Evolutionary conservation across 2,888 invertebrate genomes (phyloP), one percentile per base, ranked within the genome.

Genomic region (Drosophila kanekoi): DNA sequence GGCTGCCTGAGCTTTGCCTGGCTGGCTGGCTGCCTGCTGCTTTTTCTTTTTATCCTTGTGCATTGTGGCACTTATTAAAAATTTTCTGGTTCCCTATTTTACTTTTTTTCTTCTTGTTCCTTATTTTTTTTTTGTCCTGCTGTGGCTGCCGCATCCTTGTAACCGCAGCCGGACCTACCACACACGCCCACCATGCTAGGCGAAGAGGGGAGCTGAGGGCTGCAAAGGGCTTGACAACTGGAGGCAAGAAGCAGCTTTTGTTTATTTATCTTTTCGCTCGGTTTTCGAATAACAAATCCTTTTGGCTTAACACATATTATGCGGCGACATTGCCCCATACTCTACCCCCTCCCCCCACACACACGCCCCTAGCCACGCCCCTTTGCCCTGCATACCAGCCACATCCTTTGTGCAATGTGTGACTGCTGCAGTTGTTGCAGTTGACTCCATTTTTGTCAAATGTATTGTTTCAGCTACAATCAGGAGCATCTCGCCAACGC

Each of bases 221-320:
- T 28, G 28, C 28, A 28, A 28, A 28, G 28, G 28, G 28, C 11
- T 2, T 16, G 35, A 20, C 28, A 23, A 33, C 54, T 35, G 37
- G 47, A 38, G 56, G 56, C 52, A 64, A 78, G 73, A 77, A 79
- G 72, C 72, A 72, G 79, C 84, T 79, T 85, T 85, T 88, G 88
- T 85, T 85, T 85, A 85, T 85, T 88, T 85, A 88, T 85, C 88
- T 86, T 79, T 85, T 83, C 84, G 88, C 85, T 88, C 75, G 84
- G 88, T 86, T 86, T 86, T 85, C 87, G 79, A 86, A 88, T 88
- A 85, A 86, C 88, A 85, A 88, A 85, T 85, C 88, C 87, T 88
- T 88, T 88, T 84, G 84, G 88, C 83, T 84, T 84, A 86, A 85
- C 84, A 87, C 85, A 85, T 88, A 85, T 87, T 88, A 88, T 86